A percentile compares a stretch with the other conserved stretches of the same genome.
These are phyloP conservation scores for Xylocampa areola DNA, from an alignment of 2,888 invertebrate species.

Conservation along the genomic window DNA sequence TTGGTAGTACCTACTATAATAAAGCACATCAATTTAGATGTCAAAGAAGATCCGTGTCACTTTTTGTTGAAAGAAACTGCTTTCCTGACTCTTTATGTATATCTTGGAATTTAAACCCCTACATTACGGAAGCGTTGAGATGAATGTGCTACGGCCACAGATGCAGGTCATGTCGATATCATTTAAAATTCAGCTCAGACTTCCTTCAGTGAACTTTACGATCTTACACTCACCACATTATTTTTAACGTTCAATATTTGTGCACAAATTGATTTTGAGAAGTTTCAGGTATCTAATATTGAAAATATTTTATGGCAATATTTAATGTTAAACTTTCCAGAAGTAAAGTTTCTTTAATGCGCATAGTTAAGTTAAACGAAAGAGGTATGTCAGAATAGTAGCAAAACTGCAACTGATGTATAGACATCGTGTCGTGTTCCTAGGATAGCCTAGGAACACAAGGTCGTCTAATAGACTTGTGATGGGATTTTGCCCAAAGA, in stretches of 20 bases:
- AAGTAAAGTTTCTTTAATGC: too few species aligned
- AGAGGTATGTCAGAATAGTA: too few species aligned
- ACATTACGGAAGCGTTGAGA: constrained; percentile 16
- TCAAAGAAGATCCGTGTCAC: too few species aligned
- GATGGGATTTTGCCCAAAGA: too few species aligned
- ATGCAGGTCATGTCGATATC: constrained; percentile 45
- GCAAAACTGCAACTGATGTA: too few species aligned
- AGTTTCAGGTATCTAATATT: not conserved
- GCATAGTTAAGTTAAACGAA: too few species aligned
- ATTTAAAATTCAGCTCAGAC: constrained; percentile 43
- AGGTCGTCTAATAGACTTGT: too few species aligned
- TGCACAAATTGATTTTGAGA: constrained; percentile 39
- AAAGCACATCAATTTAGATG: too few species aligned
- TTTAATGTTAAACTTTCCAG: too few species aligned
- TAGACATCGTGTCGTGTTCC: too few species aligned
- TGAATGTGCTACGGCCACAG: constrained; percentile 23
- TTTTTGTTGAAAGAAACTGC: not conserved
- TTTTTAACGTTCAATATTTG: constrained; percentile 29
- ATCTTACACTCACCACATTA: constrained; percentile 23
- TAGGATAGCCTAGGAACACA: too few species aligned
- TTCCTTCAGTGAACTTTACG: constrained; percentile 40
- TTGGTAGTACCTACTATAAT: too few species aligned
- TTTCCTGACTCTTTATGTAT: not conserved
- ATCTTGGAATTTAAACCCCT: constrained; percentile 14
- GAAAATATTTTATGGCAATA: constrained; percentile 8